Conservation (phyloP, 2,113 vertebrate genomes). For the Platysteira castanea region DNA sequence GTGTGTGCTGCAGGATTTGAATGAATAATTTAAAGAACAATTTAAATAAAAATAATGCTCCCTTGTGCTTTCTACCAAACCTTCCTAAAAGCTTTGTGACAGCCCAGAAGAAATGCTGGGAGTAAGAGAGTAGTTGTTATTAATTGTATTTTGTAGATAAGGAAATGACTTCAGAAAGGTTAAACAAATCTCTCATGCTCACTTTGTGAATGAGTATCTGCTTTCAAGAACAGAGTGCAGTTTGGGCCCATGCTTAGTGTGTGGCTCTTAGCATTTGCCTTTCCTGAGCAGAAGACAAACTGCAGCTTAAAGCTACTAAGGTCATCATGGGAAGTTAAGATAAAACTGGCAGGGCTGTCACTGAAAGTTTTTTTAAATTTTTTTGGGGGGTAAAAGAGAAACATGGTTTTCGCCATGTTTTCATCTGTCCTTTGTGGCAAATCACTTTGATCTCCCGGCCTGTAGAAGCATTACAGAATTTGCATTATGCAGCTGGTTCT, state of each 20-base stretch:
- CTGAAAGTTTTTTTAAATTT: neutral
- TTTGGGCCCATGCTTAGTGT: neutral
- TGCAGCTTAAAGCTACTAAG: neutral
- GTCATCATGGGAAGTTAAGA: neutral
- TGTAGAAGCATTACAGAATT: neutral
- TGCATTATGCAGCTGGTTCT: neutral
- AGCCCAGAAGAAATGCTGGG: neutral
- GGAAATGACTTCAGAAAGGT: slow-evolving; percentile 24
- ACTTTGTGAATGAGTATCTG: neutral
- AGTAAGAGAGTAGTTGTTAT: slow-evolving; percentile 3
- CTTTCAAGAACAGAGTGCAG: neutral
- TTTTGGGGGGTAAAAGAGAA: neutral
- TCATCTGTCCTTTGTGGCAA: neutral
- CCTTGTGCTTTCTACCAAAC: neutral
- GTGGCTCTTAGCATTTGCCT: neutral
- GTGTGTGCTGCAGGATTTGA: neutral
- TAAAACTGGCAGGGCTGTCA: neutral
- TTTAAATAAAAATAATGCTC: slow-evolving; percentile 18
- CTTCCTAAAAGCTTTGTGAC: slow-evolving; percentile 23
- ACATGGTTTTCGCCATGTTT: neutral
- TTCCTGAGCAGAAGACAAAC: neutral
- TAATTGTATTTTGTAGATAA: slow-evolving; percentile 14
- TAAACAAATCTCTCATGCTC: neutral
- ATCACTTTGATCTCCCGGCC: neutral
- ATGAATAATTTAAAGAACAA: slow-evolving; percentile 47